Base-by-base conservation (phyloP, 2,888 invertebrate genomes). In the Hoplodrina ambigua region DNA sequence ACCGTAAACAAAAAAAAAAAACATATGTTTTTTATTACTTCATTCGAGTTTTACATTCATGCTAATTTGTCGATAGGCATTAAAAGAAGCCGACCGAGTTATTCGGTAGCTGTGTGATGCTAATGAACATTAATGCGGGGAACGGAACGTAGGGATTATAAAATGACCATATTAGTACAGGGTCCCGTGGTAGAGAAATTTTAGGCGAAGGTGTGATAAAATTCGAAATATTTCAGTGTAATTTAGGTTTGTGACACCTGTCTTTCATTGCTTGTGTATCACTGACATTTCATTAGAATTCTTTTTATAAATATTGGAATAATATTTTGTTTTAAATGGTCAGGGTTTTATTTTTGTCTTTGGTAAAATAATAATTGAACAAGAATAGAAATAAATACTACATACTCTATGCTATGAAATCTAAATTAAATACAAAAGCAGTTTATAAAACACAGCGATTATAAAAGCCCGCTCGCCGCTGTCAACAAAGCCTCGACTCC, bases 1-100 rank as follows among this genome's bases (percentile, higher is more conserved):
- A 87, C 89, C 88, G 88, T 82, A 81, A 78, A 85, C 19, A 83
- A 87, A 91, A 92, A 90, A 92, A 90, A 93, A 92, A 90, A 91
- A 94, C 92, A 93, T 86, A 87, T 90, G 90, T 93, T 92, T 84
- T 94, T 94, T 95, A 94, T 93, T 81, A 89, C 93, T 89, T 87
- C 91, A 93, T 94, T 93, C 92, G 93, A 92, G 92, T 94, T 95
- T 95, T 95, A 96, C 95, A 93, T 93, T 90, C 92, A 92, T 92
- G 95, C 94, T 96, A 96, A 96, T 96, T 95, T 95, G 95, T 95
- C 92, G 93, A 94, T 91, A 90, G 87, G 90, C 86, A 92, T 93
- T 93, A 94, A 94, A 94, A 92, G 92, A 88, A 88, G 89, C 92
- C 94, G 94, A 88, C 92, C 93, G 92, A 94, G 92, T 94, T 95